Base-by-base conservation (phyloP, 2,113 vertebrate genomes). In the Brachypteracias leptosomus region DNA sequence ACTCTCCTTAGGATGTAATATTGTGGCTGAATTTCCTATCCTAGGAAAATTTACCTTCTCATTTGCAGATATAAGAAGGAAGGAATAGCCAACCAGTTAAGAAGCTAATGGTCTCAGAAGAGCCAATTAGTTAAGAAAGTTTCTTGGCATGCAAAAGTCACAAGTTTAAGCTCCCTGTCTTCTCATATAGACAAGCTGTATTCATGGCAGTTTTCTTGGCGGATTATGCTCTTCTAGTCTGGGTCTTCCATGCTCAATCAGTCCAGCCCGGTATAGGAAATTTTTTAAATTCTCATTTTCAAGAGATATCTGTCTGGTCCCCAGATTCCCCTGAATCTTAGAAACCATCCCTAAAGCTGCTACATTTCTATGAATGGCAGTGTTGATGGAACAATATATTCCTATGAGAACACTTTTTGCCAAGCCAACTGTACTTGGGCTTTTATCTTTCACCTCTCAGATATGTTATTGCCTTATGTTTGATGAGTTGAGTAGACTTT, bases 391-490 rank as follows among this genome's bases (percentile, higher is more conserved):
- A 55, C 25, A 66, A 10, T 71, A 71, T 77, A 85, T 86, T 84
- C 73, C 68, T 81, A n/a, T 58, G 73, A 87, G 68, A 92, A 86
- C 16, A 51, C 7, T 38, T 80, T 77, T 92, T 89, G 46, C 72
- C 65, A 80, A 93, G 52, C n/a, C 47, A 77, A 5, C 61, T 47
- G 42, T 58, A 57, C 29, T 59, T 68, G 54, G 31, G 52, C 49
- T 94, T 91, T 94, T 86, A 46, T 81, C 65, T 96, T 75, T 89
- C 72, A 77, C 68, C 68, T 81, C 44, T 86, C 59, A 61, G 68
- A 57, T 67, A 44, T 9, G 1, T 90, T 92, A 57, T 29, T 88
- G 82, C 79, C 86, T 36, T 66, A 75, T 94, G 49, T 71, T 68
- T 85, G 54, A 74, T 83, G 61, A 65, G 75, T 91, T 86, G 68